These are phyloP conservation scores for Dolichomitus sp. DNA, from an alignment of 2,888 invertebrate genomes.

Conservation along the genomic window DNA sequence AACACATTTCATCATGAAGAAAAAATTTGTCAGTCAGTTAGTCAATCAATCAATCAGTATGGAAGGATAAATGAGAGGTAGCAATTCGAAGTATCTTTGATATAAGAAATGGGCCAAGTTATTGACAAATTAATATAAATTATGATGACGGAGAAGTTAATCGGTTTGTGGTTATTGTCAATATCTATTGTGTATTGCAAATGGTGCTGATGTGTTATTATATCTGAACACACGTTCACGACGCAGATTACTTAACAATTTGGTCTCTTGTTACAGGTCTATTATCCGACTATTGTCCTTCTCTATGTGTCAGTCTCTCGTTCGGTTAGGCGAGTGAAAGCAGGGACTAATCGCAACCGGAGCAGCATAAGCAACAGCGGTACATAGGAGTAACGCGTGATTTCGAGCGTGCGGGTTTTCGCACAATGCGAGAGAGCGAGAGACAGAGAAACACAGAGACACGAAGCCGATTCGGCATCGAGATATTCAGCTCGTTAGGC, in stretches of 20 bases:
- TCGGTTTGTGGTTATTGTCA: neutral
- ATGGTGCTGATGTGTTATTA: conserved; percentile 5
- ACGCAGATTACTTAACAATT: conserved; percentile 26
- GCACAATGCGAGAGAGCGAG: conserved; percentile 35
- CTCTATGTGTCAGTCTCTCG: conserved; percentile 22
- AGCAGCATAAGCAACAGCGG: conserved; percentile 18
- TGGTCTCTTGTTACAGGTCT: conserved; percentile 24
- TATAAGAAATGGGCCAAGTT: neutral
- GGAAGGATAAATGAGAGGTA: no score
- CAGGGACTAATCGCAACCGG: conserved; percentile 46
- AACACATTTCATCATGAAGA: neutral
- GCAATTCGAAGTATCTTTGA: neutral
- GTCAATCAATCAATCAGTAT: no score
- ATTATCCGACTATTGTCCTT: conserved; percentile 44
- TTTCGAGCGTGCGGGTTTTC: conserved; percentile 50
- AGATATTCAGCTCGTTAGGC: conserved; percentile 72
- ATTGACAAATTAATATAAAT: neutral
- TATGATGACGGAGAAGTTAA: neutral
- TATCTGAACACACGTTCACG: neutral
- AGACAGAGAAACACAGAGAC: conserved; percentile 31
- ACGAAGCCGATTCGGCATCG: conserved; percentile 67
- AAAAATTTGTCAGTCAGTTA: neutral
- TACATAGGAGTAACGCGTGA: conserved; percentile 39
- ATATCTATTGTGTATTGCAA: neutral
- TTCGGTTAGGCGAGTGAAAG: conserved; percentile 49